Percentiles rank a stretch among this genome's conserved stretches.
Conservation (phyloP, 2,113 vertebrate genomes). For the Calidris pugnax region DNA sequence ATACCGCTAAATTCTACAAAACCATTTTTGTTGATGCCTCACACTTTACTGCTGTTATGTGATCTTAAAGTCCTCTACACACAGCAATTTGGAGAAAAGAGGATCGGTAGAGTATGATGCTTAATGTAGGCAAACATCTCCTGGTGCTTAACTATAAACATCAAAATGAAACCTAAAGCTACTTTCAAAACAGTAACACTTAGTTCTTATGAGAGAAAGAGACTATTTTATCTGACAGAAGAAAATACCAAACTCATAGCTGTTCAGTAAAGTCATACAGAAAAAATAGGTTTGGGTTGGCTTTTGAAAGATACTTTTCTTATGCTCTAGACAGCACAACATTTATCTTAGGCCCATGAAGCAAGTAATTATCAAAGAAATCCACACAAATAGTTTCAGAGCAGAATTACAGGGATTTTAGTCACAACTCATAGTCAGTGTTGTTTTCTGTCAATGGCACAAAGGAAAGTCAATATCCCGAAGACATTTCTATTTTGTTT, state of each 20-base stretch:
- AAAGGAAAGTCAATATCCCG: not conserved
- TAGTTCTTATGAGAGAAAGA: not conserved
- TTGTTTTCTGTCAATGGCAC: not conserved
- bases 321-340: not conserved
- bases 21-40: conserved; percentile 24
- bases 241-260: not conserved
- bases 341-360: not conserved
- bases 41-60: not conserved
- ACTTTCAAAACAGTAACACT: not conserved
- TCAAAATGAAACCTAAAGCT: not conserved
- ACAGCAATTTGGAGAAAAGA: not conserved
- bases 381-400: not conserved
- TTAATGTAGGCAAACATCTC: not conserved
- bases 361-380: not conserved
- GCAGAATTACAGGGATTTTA: not conserved
- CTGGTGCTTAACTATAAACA: not conserved
- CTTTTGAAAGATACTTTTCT: not conserved
- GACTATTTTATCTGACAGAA: not conserved
- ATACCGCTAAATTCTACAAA: not conserved
- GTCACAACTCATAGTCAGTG: not conserved
- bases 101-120: not conserved
- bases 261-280: not conserved
- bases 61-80: not conserved
- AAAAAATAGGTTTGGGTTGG: not conserved
- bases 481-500: not conserved